Percentiles rank a stretch among this genome's conserved stretches.
phyloP scores from a whole-genome alignment of 2,888 invertebrate genomes.

The Choreutis nemorana region DNA sequence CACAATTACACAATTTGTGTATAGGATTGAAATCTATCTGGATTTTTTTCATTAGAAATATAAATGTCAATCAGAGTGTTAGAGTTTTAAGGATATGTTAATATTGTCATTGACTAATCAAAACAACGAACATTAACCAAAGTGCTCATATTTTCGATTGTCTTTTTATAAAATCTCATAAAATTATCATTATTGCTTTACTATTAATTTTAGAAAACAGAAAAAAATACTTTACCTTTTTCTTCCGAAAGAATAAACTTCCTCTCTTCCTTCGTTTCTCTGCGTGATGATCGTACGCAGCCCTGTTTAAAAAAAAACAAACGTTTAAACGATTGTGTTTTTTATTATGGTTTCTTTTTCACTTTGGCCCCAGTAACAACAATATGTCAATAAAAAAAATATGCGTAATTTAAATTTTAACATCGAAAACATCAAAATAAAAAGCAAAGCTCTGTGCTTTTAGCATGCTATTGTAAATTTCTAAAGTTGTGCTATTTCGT shows the following conservation, averaged over 20 bases:
- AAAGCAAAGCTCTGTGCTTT: constrained; percentile 27
- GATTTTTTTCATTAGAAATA: too few relatives aligned
- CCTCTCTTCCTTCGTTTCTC: constrained; percentile 89
- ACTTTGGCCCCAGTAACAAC: constrained; percentile 8
- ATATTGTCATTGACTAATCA: too few relatives aligned
- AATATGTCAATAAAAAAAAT: constrained; percentile 14
- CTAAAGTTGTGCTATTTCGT: too few relatives aligned
- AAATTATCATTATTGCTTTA: too few relatives aligned
- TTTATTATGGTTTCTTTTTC: too few relatives aligned
- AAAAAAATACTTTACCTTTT: constrained; percentile 67
- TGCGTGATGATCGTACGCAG: constrained; percentile 75
- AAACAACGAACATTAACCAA: too few relatives aligned
- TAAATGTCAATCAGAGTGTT: too few relatives aligned
- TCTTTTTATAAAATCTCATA: too few relatives aligned
- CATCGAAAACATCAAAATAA: constrained; percentile 24
- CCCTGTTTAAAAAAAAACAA: constrained; percentile 35
- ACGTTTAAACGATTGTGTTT: constrained; percentile 1
- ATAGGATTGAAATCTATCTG: too few relatives aligned
- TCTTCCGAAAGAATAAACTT: constrained; percentile 90
- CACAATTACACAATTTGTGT: too few relatives aligned
- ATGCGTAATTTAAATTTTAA: constrained; percentile 12
- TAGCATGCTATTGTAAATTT: constrained; percentile 10
- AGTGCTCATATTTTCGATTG: too few relatives aligned
- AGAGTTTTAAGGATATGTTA: too few relatives aligned
- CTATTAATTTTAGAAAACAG: not conserved